phyloP scores from a whole-genome alignment of 2,888 invertebrate genomes.

The Leucozona laternaria region DNA sequence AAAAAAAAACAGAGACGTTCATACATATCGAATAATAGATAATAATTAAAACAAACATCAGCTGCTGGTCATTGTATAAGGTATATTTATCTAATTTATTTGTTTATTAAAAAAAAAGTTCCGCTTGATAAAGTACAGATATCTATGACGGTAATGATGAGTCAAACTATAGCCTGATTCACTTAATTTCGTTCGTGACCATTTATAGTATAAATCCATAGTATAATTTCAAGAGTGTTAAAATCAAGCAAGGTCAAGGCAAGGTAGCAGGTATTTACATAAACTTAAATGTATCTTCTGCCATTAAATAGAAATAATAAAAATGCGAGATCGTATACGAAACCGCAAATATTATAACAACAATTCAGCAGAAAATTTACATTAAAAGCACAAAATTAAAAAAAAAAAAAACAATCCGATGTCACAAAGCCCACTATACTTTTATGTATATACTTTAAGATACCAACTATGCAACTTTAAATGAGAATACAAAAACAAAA shows the following conservation, averaged over 20 bases:
- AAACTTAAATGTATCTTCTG: not conserved
- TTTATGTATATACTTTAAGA: not conserved
- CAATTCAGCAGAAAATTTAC: not conserved
- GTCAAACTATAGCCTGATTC: constrained; percentile 11
- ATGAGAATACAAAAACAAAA: not conserved
- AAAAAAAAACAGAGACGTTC: not conserved
- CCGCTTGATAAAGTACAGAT: constrained; percentile 6
- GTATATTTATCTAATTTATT: not conserved
- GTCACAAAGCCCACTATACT: not conserved
- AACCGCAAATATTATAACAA: not conserved
- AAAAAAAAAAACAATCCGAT: not conserved
- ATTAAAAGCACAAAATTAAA: not conserved
- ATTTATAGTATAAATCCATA: not conserved
- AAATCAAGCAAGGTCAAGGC: constrained; percentile 18
- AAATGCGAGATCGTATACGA: not conserved
- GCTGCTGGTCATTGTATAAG: not conserved
- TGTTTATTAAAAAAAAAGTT: not conserved
- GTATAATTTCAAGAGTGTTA: not conserved
- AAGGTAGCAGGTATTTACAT: not conserved
- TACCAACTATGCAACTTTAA: not conserved
- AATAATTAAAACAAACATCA: constrained; percentile 6
- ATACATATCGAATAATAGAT: not conserved
- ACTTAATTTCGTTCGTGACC: not conserved
- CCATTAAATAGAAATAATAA: not conserved
- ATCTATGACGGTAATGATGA: not conserved